Percentiles rank a stretch among this genome's conserved stretches.
phyloP scores from a whole-genome alignment of 1,140 invertebrate species.

The Probaryconus sp. region DNA sequence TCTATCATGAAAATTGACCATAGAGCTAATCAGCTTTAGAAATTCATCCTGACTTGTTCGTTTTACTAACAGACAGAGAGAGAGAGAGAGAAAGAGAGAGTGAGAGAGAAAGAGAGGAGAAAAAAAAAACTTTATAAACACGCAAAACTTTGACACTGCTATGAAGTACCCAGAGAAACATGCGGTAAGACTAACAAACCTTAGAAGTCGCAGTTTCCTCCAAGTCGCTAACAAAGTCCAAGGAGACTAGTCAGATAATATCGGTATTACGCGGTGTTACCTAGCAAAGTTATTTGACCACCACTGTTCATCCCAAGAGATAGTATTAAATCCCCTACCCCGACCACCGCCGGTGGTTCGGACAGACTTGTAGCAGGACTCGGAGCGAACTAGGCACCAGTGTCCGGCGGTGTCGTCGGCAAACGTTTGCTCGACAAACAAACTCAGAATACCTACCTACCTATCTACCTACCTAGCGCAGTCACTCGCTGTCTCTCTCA shows the following conservation, averaged over 20 bases:
- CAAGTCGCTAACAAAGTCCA: slow-evolving; percentile 61
- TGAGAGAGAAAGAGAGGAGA: neutral
- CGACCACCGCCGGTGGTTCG: slow-evolving; percentile 66
- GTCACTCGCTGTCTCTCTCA: slow-evolving; percentile 44
- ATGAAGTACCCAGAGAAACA: slow-evolving; percentile 47
- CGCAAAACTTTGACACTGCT: slow-evolving; percentile 48
- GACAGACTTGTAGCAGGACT: slow-evolving; percentile 74
- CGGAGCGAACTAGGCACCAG: slow-evolving; percentile 74
- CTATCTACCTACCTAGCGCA: slow-evolving; percentile 40
- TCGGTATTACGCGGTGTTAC: slow-evolving; percentile 72
- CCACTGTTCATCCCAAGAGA: slow-evolving; percentile 76
- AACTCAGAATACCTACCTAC: slow-evolving; percentile 71
- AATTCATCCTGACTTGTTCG: slow-evolving; percentile 15
- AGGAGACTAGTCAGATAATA: slow-evolving; percentile 72
- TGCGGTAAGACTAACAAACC: slow-evolving; percentile 60
- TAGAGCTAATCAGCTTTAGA: slow-evolving; percentile 37
- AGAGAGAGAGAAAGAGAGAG: slow-evolving; percentile 8
- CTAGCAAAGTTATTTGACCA: slow-evolving; percentile 78
- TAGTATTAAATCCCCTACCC: slow-evolving; percentile 74
- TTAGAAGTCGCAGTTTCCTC: slow-evolving; percentile 59
- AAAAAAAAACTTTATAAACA: slow-evolving; percentile 17
- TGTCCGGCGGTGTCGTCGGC: slow-evolving; percentile 78
- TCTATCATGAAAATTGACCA: slow-evolving; percentile 1
- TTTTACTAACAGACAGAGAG: too few relatives aligned
- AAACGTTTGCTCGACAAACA: slow-evolving; percentile 79